A percentile compares a stretch with the other conserved stretches of the same genome.
These are phyloP conservation scores for Gordius sp. DNA, from an alignment of 2,888 invertebrate species.

Conservation along the genomic window DNA sequence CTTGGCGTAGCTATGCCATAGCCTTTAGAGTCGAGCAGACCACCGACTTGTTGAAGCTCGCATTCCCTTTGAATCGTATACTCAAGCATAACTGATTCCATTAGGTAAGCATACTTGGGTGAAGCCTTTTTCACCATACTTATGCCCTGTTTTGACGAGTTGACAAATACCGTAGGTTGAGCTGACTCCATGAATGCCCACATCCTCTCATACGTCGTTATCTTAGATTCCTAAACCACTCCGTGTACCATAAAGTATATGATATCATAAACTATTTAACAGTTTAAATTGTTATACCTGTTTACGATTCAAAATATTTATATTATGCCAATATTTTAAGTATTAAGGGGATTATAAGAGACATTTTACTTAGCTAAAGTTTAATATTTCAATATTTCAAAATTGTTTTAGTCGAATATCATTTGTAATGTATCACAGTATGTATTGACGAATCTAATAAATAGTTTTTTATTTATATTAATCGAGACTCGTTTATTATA, in stretches of 20 bases:
- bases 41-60: constrained; percentile 31
- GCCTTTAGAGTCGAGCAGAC: constrained; percentile 30
- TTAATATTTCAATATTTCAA: too few relatives aligned
- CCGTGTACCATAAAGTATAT: neutral
- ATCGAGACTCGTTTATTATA: too few relatives aligned
- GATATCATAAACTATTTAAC: neutral
- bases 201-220: constrained; percentile 73
- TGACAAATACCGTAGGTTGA: constrained; percentile 50
- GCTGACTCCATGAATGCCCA: constrained; percentile 74
- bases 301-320: too few relatives aligned
- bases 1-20: constrained; percentile 26
- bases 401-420: too few relatives aligned
- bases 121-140: constrained; percentile 31
- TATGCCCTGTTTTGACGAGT: constrained; percentile 41
- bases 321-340: too few relatives aligned
- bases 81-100: constrained; percentile 32
- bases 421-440: too few relatives aligned
- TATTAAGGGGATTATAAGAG: too few relatives aligned
- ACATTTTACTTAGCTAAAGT: too few relatives aligned
- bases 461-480: too few relatives aligned
- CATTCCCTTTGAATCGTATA: constrained; percentile 31
- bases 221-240: constrained; percentile 44
- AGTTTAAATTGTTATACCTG: neutral
- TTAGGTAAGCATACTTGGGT: constrained; percentile 31
- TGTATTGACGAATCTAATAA: too few relatives aligned